Evolutionary conservation across 2,888 invertebrate genomes (phyloP).

Genomic region (Dynastes grantii): DNA sequence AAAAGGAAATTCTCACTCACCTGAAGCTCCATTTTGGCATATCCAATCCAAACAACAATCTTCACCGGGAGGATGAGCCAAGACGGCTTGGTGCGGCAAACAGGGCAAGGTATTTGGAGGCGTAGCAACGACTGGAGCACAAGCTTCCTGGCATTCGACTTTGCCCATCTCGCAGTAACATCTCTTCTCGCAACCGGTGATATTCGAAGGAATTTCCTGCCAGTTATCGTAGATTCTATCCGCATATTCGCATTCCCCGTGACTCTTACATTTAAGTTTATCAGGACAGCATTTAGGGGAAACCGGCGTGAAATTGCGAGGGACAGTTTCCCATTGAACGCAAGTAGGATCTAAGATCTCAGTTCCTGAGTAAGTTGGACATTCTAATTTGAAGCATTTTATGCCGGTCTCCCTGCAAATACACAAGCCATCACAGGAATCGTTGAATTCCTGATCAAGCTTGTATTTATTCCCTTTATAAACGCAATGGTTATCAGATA

Average conservation of each 20-base stretch:
- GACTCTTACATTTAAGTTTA: slow-evolving; percentile 83
- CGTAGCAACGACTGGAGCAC: slow-evolving; percentile 82
- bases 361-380: slow-evolving; percentile 88
- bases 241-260: slow-evolving; percentile 86
- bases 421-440: slow-evolving; percentile 86
- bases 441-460: slow-evolving; percentile 83
- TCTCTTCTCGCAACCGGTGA: slow-evolving; percentile 88
- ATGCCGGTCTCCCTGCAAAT: slow-evolving; percentile 81
- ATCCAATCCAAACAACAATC: slow-evolving; percentile 91
- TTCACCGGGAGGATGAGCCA: slow-evolving; percentile 81
- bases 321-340: slow-evolving; percentile 88
- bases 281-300: slow-evolving; percentile 89
- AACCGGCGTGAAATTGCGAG: slow-evolving; percentile 78
- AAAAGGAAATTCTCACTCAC: slow-evolving; percentile 18
- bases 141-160: slow-evolving; percentile 87
- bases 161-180: slow-evolving; percentile 93
- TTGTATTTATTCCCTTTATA: slow-evolving; percentile 65
- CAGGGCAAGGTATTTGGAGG: slow-evolving; percentile 86
- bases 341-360: slow-evolving; percentile 89
- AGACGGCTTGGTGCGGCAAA: slow-evolving; percentile 77
- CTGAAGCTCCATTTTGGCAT: slow-evolving; percentile 63
- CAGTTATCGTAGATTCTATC: slow-evolving; percentile 82
- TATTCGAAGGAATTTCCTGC: slow-evolving; percentile 84
- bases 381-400: slow-evolving; percentile 86
- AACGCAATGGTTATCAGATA: slow-evolving; percentile 60